Base-by-base conservation (phyloP, 2,797 vertebrate genomes). In the Remorina albescens region DNA sequence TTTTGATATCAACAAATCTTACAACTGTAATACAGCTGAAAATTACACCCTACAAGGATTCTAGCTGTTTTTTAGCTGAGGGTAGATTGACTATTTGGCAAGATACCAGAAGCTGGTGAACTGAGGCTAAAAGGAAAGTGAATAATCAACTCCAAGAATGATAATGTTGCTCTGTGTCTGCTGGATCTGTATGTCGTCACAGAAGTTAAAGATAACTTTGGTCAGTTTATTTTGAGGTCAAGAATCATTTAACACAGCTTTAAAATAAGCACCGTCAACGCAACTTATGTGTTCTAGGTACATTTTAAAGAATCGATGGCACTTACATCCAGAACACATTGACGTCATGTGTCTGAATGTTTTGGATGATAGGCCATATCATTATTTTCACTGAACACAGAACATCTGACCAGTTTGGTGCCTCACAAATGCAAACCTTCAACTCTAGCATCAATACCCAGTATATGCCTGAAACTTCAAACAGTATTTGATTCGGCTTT, bases 401-500 rank as follows among this genome's bases (percentile, higher is more conserved):
- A 75, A 61, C 26, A 69, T 50, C 13, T 3, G 41, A 0, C 36
- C 42, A 26, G 65, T 21, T 21, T 11, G 4, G 64, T 72, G 76
- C 60, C 74, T 82, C 57, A 28, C 51, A 9, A 55, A 36, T 50
- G 76, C 7, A 76, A 70, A 61, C 19, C 37, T 62, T 56, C 30
- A 30, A 44, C 36, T 11, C 56, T 37, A 18, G n/a, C 34, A 46
- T 37, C 44, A 44, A 15, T 54, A 34, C 46, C 55, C 55, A 44
- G 18, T 25, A 68, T 28, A 7, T 30, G 76, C 51, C 50, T 25
- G 51, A 32, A 74, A 66, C 63, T 46, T 81, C n/a, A 78, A 64
- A 57, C 16, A 42, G 36, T 54, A 12, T 64, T 50, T 21, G 37
- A 58, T 69, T 72, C 10, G 60, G 16, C 63, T 44, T 77, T 61